A percentile compares a stretch with the other conserved stretches of the same genome.
These are phyloP conservation scores for Diadumene lineata DNA, from an alignment of 92 coral and sea anemone genomes.

Conservation along the genomic window DNA sequence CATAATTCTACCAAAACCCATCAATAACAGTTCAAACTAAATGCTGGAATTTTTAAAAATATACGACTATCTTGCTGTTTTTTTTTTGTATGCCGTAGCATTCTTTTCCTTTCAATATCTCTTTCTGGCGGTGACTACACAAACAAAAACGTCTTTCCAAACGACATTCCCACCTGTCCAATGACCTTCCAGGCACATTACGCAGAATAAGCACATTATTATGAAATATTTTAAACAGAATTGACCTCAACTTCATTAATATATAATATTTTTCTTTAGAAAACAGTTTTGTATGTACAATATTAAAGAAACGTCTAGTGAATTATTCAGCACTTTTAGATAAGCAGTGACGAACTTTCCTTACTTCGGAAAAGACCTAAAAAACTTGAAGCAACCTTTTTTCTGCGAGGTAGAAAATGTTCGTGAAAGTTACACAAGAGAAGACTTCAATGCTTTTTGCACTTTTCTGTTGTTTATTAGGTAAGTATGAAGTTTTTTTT, in stretches of 20 bases:
- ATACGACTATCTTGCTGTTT: no score
- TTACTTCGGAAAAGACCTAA: neutral
- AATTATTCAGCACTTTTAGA: neutral
- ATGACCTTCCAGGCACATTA: neutral
- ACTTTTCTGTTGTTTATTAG: neutral
- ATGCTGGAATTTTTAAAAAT: no score
- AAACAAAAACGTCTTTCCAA: no score
- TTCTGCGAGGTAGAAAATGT: neutral
- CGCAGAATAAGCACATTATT: neutral
- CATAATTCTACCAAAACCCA: no score
- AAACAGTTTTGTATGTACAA: neutral
- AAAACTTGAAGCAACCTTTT: neutral
- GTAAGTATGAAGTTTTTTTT: constrained; percentile 1
- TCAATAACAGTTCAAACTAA: no score
- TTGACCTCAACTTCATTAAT: neutral
- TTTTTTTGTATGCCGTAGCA: no score
- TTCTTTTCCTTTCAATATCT: no score
- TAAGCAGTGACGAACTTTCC: neutral
- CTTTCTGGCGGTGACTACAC: no score
- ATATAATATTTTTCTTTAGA: neutral
- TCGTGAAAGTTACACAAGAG: neutral
- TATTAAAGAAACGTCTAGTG: neutral
- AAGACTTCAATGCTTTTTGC: neutral
- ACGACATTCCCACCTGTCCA: neutral
- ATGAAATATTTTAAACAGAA: no score